Evolutionary conservation across 2,797 vertebrate genomes (phyloP).

Genomic region (Pseudopleuronectes americanus): DNA sequence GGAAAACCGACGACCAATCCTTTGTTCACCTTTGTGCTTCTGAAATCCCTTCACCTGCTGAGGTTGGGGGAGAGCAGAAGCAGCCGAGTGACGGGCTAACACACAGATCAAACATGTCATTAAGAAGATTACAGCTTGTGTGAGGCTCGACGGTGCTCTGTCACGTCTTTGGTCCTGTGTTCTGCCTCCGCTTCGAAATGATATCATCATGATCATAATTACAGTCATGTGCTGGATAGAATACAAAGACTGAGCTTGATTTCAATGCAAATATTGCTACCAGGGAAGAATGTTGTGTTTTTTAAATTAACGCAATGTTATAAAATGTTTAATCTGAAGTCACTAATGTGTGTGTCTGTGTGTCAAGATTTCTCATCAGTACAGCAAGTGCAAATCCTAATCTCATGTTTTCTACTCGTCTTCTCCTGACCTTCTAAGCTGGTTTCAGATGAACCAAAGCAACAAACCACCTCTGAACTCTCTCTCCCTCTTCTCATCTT

Average conservation of each 20-base stretch:
- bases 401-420: conserved; percentile 30
- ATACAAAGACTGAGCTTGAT: conserved; percentile 47
- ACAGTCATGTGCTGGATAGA: conserved; percentile 66
- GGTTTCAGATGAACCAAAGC: conserved; percentile 42
- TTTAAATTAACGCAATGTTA: background rate
- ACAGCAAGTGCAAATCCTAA: conserved; percentile 34
- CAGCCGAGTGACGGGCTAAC: conserved; percentile 22
- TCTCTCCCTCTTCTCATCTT: conserved; percentile 1
- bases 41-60: conserved; percentile 20
- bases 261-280: conserved; percentile 55
- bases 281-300: conserved; percentile 31
- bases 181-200: conserved; percentile 48
- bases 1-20: background rate
- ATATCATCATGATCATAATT: conserved; percentile 48
- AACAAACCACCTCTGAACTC: conserved; percentile 26
- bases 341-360: conserved; percentile 13
- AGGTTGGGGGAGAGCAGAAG: conserved; percentile 24
- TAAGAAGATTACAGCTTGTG: conserved; percentile 41
- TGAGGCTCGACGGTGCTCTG: conserved; percentile 58
- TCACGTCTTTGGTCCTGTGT: conserved; percentile 79
- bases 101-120: conserved; percentile 29
- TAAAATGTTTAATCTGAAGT: conserved; percentile 18
- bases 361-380: conserved; percentile 22
- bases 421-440: conserved; percentile 17
- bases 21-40: conserved; percentile 21